Evolutionary conservation across 2,888 invertebrate genomes (phyloP).

Genomic region (Ormyrus pomaceus): DNA sequence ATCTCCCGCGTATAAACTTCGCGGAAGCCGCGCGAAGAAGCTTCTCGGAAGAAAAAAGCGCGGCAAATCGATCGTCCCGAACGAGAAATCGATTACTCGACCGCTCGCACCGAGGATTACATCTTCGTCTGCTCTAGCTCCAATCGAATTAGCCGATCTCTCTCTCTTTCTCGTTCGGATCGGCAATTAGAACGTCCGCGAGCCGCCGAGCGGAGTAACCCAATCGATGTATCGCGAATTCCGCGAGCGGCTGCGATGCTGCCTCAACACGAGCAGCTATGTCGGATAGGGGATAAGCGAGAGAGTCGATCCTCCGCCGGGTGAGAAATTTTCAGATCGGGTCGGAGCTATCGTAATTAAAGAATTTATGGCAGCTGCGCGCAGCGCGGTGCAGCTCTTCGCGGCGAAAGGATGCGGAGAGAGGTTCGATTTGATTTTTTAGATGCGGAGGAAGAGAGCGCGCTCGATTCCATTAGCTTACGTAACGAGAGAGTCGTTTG

Average conservation of each 20-base stretch:
- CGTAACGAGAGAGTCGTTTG: too few relatives aligned
- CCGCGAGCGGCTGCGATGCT: not conserved
- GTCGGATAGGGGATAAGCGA: not conserved
- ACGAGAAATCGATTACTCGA: conserved; percentile 14
- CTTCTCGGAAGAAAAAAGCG: not conserved
- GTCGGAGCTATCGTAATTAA: not conserved
- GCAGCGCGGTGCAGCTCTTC: too few relatives aligned
- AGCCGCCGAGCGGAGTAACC: too few relatives aligned
- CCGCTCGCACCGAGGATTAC: not conserved
- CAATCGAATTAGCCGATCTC: conserved; percentile 41
- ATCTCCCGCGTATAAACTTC: too few relatives aligned
- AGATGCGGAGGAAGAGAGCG: too few relatives aligned
- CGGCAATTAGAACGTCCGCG: conserved; percentile 36
- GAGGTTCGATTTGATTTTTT: too few relatives aligned
- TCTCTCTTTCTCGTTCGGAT: not conserved
- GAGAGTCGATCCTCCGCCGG: not conserved
- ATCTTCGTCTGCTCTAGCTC: not conserved
- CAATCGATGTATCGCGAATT: conserved; percentile 22
- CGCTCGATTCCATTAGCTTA: too few relatives aligned
- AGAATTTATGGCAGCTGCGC: not conserved
- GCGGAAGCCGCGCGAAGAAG: too few relatives aligned
- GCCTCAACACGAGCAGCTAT: not conserved
- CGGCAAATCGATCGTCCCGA: not conserved
- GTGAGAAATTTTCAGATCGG: conserved; percentile 11
- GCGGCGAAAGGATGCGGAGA: too few relatives aligned